Conservation (phyloP, 1,140 invertebrate genomes). For the Pseudobourletiella spinata region DNA sequence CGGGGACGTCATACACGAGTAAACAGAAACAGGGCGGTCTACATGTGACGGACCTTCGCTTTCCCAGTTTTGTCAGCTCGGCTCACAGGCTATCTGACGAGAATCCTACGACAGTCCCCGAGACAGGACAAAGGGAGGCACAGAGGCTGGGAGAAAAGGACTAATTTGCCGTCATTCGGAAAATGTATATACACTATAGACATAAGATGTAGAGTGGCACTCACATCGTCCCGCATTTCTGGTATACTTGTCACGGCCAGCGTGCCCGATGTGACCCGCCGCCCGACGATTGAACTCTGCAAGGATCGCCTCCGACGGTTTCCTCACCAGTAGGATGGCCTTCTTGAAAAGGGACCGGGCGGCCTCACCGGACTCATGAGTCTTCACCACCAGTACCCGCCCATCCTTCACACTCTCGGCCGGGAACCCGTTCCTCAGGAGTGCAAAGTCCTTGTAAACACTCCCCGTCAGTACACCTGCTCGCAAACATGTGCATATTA, state of each 20-base stretch:
- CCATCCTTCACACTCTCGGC: constrained; percentile 64
- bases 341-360: constrained; percentile 52
- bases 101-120: too few relatives aligned
- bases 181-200: too few relatives aligned
- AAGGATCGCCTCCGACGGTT: constrained; percentile 59
- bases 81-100: too few relatives aligned
- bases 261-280: constrained; percentile 57
- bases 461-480: constrained; percentile 62
- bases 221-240: constrained; percentile 53
- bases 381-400: constrained; percentile 67
- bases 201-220: too few relatives aligned
- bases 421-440: constrained; percentile 64
- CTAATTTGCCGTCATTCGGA: too few relatives aligned
- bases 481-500: too few relatives aligned
- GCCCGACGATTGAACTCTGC: constrained; percentile 63
- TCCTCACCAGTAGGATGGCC: constrained; percentile 58
- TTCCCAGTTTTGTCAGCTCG: too few relatives aligned
- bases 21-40: too few relatives aligned
- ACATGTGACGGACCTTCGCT: too few relatives aligned
- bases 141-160: too few relatives aligned
- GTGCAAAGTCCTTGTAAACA: constrained; percentile 65
- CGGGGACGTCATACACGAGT: too few relatives aligned
- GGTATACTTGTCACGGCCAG: constrained; percentile 49
- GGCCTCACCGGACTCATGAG: constrained; percentile 59
- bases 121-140: too few relatives aligned